Evolutionary conservation across 2,797 vertebrate genomes (phyloP).

Genomic region (Danionella dracula): DNA sequence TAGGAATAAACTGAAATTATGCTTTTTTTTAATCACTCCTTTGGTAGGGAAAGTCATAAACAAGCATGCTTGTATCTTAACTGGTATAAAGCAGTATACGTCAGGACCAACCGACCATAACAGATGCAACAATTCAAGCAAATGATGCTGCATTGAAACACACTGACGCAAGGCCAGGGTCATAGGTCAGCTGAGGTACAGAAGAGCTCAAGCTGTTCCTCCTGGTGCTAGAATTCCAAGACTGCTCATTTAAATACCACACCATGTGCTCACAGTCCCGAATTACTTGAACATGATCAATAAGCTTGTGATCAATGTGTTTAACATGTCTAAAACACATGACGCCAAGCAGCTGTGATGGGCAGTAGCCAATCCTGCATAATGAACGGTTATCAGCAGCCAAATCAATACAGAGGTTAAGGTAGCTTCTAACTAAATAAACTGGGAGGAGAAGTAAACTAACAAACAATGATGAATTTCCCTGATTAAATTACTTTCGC

Average conservation of each 20-base stretch:
- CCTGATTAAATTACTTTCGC: slow-evolving; percentile 34
- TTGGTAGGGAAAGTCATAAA: too few species aligned
- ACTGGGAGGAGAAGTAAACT: neutral
- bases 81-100: neutral
- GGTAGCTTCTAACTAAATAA: neutral
- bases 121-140: slow-evolving; percentile 10
- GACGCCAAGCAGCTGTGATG: slow-evolving; percentile 29
- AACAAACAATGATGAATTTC: slow-evolving; percentile 6
- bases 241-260: slow-evolving; percentile 1
- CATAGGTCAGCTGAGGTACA: slow-evolving; percentile 9
- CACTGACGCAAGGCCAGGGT: slow-evolving; percentile 1
- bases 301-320: slow-evolving; percentile 33
- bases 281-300: slow-evolving; percentile 31
- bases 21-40: too few species aligned
- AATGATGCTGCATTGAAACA: neutral
- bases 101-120: neutral
- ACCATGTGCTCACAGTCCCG: neutral
- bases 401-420: slow-evolving; percentile 9
- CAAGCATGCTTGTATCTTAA: too few species aligned
- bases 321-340: slow-evolving; percentile 12
- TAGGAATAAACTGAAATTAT: too few species aligned
- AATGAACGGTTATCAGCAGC: slow-evolving; percentile 3
- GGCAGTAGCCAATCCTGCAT: neutral
- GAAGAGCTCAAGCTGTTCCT: neutral
- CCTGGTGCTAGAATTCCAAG: slow-evolving; percentile 3